Evolutionary conservation across 2,797 vertebrate genomes (phyloP).

Genomic region (Lacerta bilineata): DNA sequence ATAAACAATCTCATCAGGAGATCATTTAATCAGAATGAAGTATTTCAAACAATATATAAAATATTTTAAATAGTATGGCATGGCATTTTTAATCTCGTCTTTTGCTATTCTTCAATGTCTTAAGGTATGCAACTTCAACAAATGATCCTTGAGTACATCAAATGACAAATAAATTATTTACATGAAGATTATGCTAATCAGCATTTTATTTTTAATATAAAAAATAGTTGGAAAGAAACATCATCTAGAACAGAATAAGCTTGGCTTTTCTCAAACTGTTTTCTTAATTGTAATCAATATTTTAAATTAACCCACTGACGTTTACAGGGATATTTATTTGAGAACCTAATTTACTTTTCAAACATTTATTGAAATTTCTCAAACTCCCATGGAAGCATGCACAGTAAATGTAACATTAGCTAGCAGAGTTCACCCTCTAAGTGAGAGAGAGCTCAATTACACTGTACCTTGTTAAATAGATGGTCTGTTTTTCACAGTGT

Average conservation of each 20-base stretch:
- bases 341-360: not conserved
- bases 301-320: not conserved
- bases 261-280: no score
- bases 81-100: not conserved
- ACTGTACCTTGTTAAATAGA: not conserved
- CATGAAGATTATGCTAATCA: not conserved
- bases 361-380: conserved; percentile 15
- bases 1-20: conserved; percentile 56
- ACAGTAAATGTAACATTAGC: not conserved
- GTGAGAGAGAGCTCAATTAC: not conserved
- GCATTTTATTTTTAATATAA: no score
- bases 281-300: not conserved
- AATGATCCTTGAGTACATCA: not conserved
- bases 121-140: not conserved
- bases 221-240: not conserved
- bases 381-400: not conserved
- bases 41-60: conserved; percentile 6
- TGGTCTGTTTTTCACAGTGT: not conserved
- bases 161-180: not conserved
- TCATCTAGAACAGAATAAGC: not conserved
- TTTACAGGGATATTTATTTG: not conserved
- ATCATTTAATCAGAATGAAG: conserved; percentile 28
- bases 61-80: not conserved
- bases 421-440: not conserved
- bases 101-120: conserved; percentile 23